A percentile compares a stretch with the other conserved stretches of the same genome.
phyloP scores from a whole-genome alignment of 2,888 invertebrate genomes.

The Bhutanitis thaidina region DNA sequence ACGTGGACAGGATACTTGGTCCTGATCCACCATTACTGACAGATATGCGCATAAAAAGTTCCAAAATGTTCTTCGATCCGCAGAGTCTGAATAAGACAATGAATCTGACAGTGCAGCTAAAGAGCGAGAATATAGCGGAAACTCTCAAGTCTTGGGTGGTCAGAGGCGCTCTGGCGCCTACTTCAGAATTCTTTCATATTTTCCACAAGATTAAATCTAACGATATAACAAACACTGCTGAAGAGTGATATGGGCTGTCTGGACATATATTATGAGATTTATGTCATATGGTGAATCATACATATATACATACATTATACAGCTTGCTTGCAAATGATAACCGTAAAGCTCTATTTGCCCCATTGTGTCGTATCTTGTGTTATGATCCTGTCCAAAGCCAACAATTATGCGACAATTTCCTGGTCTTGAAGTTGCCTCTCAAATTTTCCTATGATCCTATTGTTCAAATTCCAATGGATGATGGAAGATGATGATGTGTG shows the following conservation, averaged over 20 bases:
- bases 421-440: too few relatives aligned
- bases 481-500: too few relatives aligned
- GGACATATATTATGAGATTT: too few relatives aligned
- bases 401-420: too few relatives aligned
- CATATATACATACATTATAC: too few relatives aligned
- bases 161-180: conserved; percentile 44
- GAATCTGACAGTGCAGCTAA: conserved; percentile 40
- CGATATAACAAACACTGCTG: conserved; percentile 19
- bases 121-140: conserved; percentile 46
- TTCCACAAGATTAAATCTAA: conserved; percentile 53
- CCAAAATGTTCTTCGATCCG: conserved; percentile 42
- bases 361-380: too few relatives aligned
- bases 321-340: too few relatives aligned
- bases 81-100: conserved; percentile 42
- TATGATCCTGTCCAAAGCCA: too few relatives aligned
- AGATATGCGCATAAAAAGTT: conserved; percentile 39
- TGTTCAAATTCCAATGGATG: too few relatives aligned
- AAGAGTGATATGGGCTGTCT: neutral
- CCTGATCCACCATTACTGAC: conserved; percentile 54
- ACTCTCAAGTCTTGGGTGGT: conserved; percentile 46
- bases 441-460: too few relatives aligned
- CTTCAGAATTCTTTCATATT: conserved; percentile 49
- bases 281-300: too few relatives aligned
- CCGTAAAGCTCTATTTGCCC: too few relatives aligned
- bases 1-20: conserved; percentile 49